Percentiles rank a stretch among this genome's conserved stretches.
These are phyloP conservation scores for Sebastes goodei DNA, from an alignment of 2,797 vertebrate genomes.

Conservation along the genomic window DNA sequence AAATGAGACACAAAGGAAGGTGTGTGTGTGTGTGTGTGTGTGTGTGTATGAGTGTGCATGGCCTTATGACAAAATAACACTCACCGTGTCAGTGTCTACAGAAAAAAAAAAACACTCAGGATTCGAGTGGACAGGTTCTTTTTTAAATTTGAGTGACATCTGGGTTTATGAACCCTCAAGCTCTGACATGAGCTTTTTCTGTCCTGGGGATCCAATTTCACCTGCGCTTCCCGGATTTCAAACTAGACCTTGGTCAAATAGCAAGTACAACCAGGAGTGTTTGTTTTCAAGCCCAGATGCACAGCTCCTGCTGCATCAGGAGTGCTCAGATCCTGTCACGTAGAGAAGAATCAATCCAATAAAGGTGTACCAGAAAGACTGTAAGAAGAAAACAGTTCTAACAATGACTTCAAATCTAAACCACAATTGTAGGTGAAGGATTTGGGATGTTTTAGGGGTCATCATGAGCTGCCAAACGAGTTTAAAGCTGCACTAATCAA, in stretches of 20 bases:
- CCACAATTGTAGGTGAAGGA: not conserved
- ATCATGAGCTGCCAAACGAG: not conserved
- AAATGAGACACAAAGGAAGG: not conserved
- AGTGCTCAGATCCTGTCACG: not conserved
- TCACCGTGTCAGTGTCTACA: not conserved
- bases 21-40: not conserved
- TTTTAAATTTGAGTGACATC: constrained; percentile 36
- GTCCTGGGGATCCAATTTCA: constrained; percentile 36
- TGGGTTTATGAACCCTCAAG: constrained; percentile 36
- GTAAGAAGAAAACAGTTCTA: not conserved
- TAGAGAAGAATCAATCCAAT: not conserved
- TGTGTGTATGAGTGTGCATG: not conserved
- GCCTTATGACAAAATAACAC: constrained; percentile 6
- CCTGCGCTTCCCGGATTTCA: constrained; percentile 18
- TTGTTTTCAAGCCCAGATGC: constrained; percentile 11
- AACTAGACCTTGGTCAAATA: not conserved
- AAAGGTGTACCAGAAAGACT: not conserved
- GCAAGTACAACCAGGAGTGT: not conserved
- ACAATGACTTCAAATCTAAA: not conserved
- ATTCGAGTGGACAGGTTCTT: constrained; percentile 1
- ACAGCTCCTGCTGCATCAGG: not conserved
- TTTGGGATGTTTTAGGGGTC: not conserved
- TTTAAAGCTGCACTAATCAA: not conserved
- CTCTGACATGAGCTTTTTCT: constrained; percentile 35
- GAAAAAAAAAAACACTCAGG: not conserved